Evolutionary conservation across 2,113 vertebrate species (phyloP).

Genomic region (Sphyrna mokarran): DNA sequence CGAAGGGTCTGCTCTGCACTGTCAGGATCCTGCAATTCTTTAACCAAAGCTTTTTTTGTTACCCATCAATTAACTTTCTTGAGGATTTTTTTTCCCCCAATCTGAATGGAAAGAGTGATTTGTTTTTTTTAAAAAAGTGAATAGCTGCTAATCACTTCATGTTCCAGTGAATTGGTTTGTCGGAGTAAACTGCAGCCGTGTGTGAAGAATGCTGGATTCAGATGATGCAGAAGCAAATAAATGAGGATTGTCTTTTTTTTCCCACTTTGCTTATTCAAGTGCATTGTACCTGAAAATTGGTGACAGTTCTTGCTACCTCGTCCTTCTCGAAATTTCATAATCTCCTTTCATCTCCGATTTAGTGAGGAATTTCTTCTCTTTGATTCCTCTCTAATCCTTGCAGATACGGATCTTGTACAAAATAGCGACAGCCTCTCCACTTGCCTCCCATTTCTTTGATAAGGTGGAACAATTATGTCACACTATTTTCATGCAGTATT

Average conservation of each 20-base stretch:
- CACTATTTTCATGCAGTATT: background rate
- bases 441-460: background rate
- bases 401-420: background rate
- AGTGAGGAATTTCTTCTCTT: background rate
- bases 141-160: background rate
- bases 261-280: background rate
- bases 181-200: background rate
- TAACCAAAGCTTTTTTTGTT: background rate
- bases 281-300: background rate
- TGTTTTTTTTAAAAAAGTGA: background rate
- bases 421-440: background rate
- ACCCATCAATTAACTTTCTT: background rate
- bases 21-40: too few relatives aligned
- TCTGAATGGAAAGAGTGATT: background rate
- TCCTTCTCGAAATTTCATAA: background rate
- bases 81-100: background rate
- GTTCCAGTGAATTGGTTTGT: background rate
- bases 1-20: too few relatives aligned
- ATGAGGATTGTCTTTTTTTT: background rate
- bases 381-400: background rate
- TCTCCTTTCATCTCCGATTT: background rate
- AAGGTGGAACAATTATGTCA: constrained; percentile 8
- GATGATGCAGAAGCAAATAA: background rate
- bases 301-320: too few relatives aligned
- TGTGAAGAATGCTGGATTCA: background rate